Evolutionary conservation across 1,140 invertebrate genomes (phyloP).

Genomic region (Vollenhovia emeryi): DNA sequence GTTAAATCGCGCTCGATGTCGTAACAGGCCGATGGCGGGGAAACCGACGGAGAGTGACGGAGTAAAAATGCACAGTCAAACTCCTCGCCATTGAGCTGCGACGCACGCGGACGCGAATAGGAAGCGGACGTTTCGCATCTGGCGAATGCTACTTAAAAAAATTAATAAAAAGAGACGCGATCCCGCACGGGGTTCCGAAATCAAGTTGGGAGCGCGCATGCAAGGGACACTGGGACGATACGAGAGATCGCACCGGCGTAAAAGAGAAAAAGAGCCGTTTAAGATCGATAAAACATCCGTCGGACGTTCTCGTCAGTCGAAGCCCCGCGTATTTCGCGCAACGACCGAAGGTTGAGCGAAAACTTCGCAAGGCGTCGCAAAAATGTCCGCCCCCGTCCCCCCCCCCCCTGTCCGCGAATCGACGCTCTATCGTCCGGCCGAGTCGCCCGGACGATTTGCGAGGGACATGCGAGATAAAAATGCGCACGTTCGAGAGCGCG

Average conservation of each 20-base stretch:
- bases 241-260: neutral
- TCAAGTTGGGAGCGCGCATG: neutral
- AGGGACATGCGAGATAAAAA: neutral
- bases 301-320: neutral
- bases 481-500: neutral
- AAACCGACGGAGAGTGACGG: neutral
- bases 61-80: neutral
- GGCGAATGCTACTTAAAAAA: too few species aligned
- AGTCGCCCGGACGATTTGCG: too few species aligned
- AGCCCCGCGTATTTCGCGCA: neutral
- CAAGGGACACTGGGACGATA: neutral
- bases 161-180: neutral
- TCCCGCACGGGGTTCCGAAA: neutral
- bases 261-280: neutral
- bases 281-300: neutral
- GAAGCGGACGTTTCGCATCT: neutral
- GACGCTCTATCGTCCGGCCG: neutral
- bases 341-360: neutral
- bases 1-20: neutral
- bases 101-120: neutral
- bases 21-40: neutral
- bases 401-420: too few species aligned
- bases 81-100: neutral
- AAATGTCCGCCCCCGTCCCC: neutral
- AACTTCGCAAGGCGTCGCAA: neutral